These are phyloP conservation scores for Pseudomyrmex sp. DNA, from an alignment of 1,140 invertebrate species.

Conservation along the genomic window DNA sequence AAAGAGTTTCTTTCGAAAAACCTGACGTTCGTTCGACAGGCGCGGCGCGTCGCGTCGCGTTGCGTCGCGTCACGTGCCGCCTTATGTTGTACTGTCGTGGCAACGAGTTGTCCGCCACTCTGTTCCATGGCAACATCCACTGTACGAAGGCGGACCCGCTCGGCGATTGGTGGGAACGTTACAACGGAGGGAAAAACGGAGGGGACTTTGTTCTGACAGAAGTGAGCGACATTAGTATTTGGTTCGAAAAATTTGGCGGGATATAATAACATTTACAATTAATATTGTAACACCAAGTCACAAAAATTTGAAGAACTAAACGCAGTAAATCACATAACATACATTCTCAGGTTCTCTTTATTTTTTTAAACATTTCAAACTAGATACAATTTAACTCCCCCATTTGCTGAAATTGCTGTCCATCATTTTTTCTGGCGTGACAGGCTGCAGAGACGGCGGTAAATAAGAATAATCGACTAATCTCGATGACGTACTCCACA, in stretches of 20 bases:
- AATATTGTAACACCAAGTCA: background rate
- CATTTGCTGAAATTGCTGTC: slow-evolving; percentile 85
- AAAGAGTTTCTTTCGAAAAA: background rate
- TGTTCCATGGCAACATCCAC: slow-evolving; percentile 68
- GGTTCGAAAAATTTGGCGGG: slow-evolving; percentile 29
- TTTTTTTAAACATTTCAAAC: background rate
- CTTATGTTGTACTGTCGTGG: slow-evolving; percentile 73
- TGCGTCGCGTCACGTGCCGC: slow-evolving; percentile 51
- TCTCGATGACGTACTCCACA: slow-evolving; percentile 85
- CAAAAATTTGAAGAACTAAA: background rate
- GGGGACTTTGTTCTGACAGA: slow-evolving; percentile 56
- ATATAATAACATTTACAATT: background rate
- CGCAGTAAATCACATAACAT: background rate
- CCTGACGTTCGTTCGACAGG: slow-evolving; percentile 12
- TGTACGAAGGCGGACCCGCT: slow-evolving; percentile 71
- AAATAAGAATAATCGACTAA: slow-evolving; percentile 85
- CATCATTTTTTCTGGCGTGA: slow-evolving; percentile 85
- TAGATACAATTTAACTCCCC: slow-evolving; percentile 76
- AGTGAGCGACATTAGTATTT: background rate
- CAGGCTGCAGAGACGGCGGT: slow-evolving; percentile 87
- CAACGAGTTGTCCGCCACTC: slow-evolving; percentile 79
- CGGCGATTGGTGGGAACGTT: slow-evolving; percentile 60
- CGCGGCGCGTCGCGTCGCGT: slow-evolving; percentile 38
- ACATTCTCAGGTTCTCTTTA: background rate
- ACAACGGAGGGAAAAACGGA: slow-evolving; percentile 51